These are phyloP conservation scores for Cecidostiba fungosa DNA, from an alignment of 2,888 invertebrate genomes.

Conservation along the genomic window DNA sequence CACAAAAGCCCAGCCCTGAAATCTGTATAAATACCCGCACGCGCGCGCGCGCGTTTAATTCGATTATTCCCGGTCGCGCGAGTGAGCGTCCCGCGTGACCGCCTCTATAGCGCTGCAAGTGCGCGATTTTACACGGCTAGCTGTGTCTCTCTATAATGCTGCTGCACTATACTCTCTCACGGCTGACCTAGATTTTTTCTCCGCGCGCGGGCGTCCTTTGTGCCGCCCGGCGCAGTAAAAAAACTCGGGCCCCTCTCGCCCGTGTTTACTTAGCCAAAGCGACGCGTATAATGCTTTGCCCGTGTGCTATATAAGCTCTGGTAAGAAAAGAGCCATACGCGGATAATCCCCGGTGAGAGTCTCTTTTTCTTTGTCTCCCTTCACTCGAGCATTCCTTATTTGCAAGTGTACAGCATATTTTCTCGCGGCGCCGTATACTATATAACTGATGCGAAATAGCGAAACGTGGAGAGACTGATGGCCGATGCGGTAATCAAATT, in stretches of 20 bases:
- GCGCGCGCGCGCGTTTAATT: neutral
- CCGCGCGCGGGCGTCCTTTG: neutral
- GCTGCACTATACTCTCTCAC: neutral
- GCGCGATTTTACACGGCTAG: neutral
- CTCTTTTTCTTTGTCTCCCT: neutral
- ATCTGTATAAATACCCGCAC: neutral
- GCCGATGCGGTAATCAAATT: slow-evolving; percentile 27
- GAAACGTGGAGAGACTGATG: slow-evolving; percentile 9
- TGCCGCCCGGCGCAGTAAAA: neutral
- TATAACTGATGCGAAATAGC: neutral
- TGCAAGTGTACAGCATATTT: neutral
- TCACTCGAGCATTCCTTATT: neutral
- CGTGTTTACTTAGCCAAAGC: slow-evolving; percentile 37
- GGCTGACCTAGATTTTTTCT: slow-evolving; percentile 31
- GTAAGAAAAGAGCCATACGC: neutral
- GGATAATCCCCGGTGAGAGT: neutral
- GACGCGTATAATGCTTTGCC: neutral
- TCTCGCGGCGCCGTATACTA: neutral
- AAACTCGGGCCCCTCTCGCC: neutral
- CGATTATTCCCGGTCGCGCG: slow-evolving; percentile 1
- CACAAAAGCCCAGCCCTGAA: neutral
- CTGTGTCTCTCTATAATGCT: neutral
- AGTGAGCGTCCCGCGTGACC: neutral
- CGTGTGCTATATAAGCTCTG: neutral
- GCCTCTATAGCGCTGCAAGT: neutral